A percentile compares a stretch with the other conserved stretches of the same genome.
Conservation (phyloP, 1,140 invertebrate species). For the Dendrolimus punctatus region DNA sequence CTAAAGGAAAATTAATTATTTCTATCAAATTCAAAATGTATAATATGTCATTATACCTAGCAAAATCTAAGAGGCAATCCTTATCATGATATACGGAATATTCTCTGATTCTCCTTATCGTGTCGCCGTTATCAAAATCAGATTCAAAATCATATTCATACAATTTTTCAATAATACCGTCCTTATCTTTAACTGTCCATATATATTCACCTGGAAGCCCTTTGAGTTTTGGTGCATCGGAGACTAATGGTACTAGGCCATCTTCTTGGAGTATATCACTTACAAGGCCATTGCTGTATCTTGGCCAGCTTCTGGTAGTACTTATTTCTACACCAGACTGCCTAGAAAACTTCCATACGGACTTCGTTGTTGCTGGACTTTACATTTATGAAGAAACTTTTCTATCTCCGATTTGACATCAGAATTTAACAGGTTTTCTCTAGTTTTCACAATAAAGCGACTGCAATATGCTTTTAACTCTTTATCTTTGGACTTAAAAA, state of each 20-base stretch:
- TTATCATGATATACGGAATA: constrained; percentile 59
- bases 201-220: constrained; percentile 44
- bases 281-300: constrained; percentile 4
- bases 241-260: constrained; percentile 15
- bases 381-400: constrained; percentile 32
- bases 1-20: too few relatives aligned
- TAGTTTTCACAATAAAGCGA: constrained; percentile 43
- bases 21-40: too few relatives aligned
- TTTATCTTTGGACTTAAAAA: constrained; percentile 42
- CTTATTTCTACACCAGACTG: not conserved
- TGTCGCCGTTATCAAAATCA: constrained; percentile 40
- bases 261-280: constrained; percentile 20
- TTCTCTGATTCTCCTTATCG: constrained; percentile 43
- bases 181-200: constrained; percentile 56
- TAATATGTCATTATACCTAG: constrained; percentile 10
- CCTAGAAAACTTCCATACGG: constrained; percentile 4
- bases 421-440: constrained; percentile 37
- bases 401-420: constrained; percentile 43
- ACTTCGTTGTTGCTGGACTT: not conserved
- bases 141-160: constrained; percentile 46
- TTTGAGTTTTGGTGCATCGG: constrained; percentile 34
- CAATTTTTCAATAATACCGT: constrained; percentile 54
- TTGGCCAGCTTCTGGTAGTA: constrained; percentile 3
- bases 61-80: constrained; percentile 48
- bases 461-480: constrained; percentile 47